Evolutionary conservation across 2,113 vertebrate genomes (phyloP).

Genomic region (Delphinapterus leucas): DNA sequence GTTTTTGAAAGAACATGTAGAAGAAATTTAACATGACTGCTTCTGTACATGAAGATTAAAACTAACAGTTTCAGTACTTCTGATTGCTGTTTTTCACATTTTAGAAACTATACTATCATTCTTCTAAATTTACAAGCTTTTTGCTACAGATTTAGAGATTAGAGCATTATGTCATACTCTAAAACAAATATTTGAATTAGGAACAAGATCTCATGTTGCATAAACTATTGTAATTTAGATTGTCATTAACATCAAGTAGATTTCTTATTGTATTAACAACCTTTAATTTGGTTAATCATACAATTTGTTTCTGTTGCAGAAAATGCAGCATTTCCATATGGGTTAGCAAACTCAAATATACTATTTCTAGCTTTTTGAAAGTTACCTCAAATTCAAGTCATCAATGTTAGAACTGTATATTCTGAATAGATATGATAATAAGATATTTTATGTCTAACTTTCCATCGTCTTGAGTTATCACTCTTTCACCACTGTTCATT

Average conservation of each 20-base stretch:
- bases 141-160: not conserved
- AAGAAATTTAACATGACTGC: not conserved
- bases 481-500: not conserved
- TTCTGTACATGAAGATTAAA: not conserved
- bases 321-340: not conserved
- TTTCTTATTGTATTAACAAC: not conserved
- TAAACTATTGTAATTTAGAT: slow-evolving; percentile 5
- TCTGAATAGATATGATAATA: not conserved
- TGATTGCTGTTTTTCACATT: not conserved
- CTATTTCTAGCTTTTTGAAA: not conserved
- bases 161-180: not conserved
- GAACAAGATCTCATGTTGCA: not conserved
- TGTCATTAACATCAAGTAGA: not conserved
- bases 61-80: not conserved
- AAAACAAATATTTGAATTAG: slow-evolving; percentile 16
- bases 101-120: not conserved
- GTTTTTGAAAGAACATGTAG: not conserved
- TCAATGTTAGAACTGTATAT: not conserved
- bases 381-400: not conserved
- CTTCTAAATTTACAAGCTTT: not conserved
- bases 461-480: not conserved
- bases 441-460: not conserved
- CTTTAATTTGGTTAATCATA: not conserved
- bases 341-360: not conserved
- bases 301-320: slow-evolving; percentile 5